A percentile compares a stretch with the other conserved stretches of the same genome.
phyloP scores from a whole-genome alignment of 2,888 invertebrate genomes.

The Harpalus rufipes region DNA sequence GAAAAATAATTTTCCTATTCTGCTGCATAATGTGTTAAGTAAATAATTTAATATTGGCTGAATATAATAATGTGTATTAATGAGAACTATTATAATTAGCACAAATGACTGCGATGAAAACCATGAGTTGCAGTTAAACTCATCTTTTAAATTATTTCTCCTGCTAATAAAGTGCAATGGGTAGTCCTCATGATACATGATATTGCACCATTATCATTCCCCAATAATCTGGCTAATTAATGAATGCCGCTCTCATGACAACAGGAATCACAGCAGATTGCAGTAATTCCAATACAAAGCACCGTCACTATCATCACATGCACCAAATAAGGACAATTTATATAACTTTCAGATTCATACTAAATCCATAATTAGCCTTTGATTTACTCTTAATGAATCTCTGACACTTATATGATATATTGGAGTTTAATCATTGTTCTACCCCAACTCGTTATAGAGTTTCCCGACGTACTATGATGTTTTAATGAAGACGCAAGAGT shows the following conservation, averaged over 20 bases:
- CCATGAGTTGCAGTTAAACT: constrained; percentile 5
- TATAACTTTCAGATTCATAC: constrained; percentile 15
- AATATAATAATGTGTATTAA: not conserved
- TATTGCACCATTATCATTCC: constrained; percentile 20
- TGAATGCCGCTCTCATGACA: constrained; percentile 22
- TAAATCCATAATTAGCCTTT: constrained; percentile 20
- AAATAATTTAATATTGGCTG: not conserved
- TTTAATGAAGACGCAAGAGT: constrained; percentile 10
- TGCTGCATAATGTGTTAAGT: not conserved
- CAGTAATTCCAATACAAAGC: not conserved
- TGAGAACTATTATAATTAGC: not conserved
- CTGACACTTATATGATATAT: constrained; percentile 31
- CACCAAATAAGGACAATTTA: constrained; percentile 11
- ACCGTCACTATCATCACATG: not conserved
- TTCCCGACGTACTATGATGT: not conserved
- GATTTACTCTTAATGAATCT: constrained; percentile 26
- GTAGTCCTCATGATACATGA: constrained; percentile 1
- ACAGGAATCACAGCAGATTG: constrained; percentile 17
- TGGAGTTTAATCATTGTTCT: constrained; percentile 32
- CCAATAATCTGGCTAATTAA: constrained; percentile 27
- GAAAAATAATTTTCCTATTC: too few species aligned
- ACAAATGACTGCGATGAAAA: not conserved
- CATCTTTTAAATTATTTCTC: constrained; percentile 6
- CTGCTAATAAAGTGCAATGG: not conserved
- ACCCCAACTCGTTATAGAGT: constrained; percentile 14